These are phyloP conservation scores for Chelonia mydas DNA, from an alignment of 2,797 vertebrate species.

Conservation along the genomic window DNA sequence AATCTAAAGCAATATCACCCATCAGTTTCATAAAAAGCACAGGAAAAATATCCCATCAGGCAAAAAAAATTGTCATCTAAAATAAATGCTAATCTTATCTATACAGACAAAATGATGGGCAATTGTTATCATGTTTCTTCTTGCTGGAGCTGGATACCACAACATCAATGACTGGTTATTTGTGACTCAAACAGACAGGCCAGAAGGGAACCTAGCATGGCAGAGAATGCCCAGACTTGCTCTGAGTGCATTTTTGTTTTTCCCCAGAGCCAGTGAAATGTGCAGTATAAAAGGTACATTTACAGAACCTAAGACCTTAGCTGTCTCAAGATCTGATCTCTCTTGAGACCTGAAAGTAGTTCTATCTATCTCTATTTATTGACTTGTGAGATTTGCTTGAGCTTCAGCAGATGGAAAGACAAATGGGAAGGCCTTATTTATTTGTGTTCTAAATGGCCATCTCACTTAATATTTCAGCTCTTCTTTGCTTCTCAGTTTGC, in stretches of 20 bases:
- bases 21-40: slow-evolving; percentile 69
- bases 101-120: slow-evolving; percentile 50
- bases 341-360: slow-evolving; percentile 12
- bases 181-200: slow-evolving; percentile 24
- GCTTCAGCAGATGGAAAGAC: neutral
- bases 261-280: neutral
- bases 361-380: neutral
- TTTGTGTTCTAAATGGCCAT: neutral
- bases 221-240: neutral
- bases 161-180: slow-evolving; percentile 60
- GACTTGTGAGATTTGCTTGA: neutral
- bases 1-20: slow-evolving; percentile 70
- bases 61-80: neutral
- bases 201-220: neutral
- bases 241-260: neutral
- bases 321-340: neutral
- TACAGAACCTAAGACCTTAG: slow-evolving; percentile 12
- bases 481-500: neutral
- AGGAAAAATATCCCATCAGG: neutral
- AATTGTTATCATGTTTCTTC: slow-evolving; percentile 49
- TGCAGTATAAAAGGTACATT: neutral
- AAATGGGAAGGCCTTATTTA: neutral
- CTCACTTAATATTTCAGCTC: slow-evolving; percentile 9
- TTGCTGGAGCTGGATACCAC: neutral
- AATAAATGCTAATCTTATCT: slow-evolving; percentile 51